Conservation (phyloP, 2,888 invertebrate genomes). For the Myathropa florea region DNA sequence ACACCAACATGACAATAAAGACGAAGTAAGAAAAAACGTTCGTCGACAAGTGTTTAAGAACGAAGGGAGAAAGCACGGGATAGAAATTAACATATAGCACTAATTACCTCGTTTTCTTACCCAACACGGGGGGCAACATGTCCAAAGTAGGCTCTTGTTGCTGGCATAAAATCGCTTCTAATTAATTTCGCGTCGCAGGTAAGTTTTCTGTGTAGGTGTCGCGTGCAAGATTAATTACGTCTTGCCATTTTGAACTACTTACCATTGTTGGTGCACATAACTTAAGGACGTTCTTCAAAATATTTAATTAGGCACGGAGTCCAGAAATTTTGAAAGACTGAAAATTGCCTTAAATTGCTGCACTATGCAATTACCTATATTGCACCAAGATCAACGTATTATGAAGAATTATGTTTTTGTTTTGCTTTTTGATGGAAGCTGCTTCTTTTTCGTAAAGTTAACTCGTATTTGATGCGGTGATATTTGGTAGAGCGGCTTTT, state of each 20-base stretch:
- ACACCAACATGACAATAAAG: neutral
- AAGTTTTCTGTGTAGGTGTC: slow-evolving; percentile 36
- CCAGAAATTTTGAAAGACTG: neutral
- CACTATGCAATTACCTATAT: neutral
- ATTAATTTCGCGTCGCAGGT: slow-evolving; percentile 51
- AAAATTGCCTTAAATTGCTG: neutral
- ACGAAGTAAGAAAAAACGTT: neutral
- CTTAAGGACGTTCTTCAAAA: neutral
- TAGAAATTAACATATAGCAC: slow-evolving; percentile 57
- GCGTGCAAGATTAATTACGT: slow-evolving; percentile 45
- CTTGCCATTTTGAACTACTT: slow-evolving; percentile 11
- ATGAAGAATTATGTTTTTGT: neutral
- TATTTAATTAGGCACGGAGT: neutral
- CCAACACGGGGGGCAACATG: slow-evolving; percentile 24
- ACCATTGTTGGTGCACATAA: neutral
- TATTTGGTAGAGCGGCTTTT: no score
- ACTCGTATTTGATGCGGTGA: no score
- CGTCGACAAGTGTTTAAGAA: neutral
- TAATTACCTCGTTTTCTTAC: slow-evolving; percentile 53
- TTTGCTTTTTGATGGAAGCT: neutral
- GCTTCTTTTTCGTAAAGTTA: no score
- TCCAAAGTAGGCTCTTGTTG: slow-evolving; percentile 38
- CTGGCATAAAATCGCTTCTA: slow-evolving; percentile 50
- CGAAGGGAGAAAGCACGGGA: neutral
- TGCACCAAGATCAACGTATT: neutral